Evolutionary conservation across 2,888 invertebrate genomes (phyloP).

Genomic region (Trichacis sp.): DNA sequence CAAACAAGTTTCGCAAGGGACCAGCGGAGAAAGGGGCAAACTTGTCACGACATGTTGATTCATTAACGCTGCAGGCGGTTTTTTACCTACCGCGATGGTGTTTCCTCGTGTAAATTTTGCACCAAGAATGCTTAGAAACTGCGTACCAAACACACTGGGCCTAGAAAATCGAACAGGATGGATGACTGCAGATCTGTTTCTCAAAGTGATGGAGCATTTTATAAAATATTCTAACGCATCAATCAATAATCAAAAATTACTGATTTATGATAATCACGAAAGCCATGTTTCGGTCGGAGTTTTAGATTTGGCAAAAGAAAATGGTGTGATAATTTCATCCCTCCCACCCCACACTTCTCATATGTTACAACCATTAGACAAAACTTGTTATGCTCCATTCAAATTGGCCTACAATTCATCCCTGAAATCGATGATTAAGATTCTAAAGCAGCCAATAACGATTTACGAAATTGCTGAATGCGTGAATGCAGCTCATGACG

Average conservation of each 20-base stretch:
- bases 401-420: slow-evolving; percentile 38
- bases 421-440: slow-evolving; percentile 11
- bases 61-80: slow-evolving; percentile 59
- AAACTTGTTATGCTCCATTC: slow-evolving; percentile 47
- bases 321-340: slow-evolving; percentile 54
- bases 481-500: slow-evolving; percentile 55
- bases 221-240: slow-evolving; percentile 48
- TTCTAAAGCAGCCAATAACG: slow-evolving; percentile 42
- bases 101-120: slow-evolving; percentile 38
- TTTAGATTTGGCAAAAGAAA: slow-evolving; percentile 50
- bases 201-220: slow-evolving; percentile 51
- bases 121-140: slow-evolving; percentile 22
- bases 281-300: slow-evolving; percentile 39
- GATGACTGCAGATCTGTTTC: slow-evolving; percentile 36
- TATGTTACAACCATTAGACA: slow-evolving; percentile 57
- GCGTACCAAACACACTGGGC: slow-evolving; percentile 32
- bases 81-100: slow-evolving; percentile 58
- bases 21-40: slow-evolving; percentile 62
- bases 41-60: slow-evolving; percentile 56
- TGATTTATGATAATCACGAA: slow-evolving; percentile 52
- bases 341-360: slow-evolving; percentile 59
- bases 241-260: slow-evolving; percentile 47
- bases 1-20: slow-evolving; percentile 63
- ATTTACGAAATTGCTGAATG: slow-evolving; percentile 65
- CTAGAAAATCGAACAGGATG: slow-evolving; percentile 37